These are phyloP conservation scores for Phocoena phocoena DNA, from an alignment of 2,113 vertebrate genomes.

Conservation along the genomic window DNA sequence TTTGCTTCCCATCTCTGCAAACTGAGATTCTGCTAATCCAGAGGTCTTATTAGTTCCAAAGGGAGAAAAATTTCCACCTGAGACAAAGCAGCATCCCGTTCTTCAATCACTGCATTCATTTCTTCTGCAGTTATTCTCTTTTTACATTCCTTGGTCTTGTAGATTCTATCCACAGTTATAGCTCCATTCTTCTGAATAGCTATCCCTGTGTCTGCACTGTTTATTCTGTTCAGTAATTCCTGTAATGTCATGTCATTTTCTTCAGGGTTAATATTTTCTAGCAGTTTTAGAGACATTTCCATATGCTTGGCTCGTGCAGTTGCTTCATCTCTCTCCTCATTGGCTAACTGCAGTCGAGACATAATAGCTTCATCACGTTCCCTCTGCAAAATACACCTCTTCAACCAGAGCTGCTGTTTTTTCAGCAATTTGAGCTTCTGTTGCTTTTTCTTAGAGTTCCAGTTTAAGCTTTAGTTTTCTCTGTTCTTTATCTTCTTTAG, in stretches of 20 bases:
- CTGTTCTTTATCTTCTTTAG: conserved; percentile 91
- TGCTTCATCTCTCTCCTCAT: conserved; percentile 91
- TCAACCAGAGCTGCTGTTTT: conserved; percentile 92
- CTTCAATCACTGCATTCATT: conserved; percentile 95
- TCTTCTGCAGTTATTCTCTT: conserved; percentile 94
- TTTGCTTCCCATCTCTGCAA: neutral
- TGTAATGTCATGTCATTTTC: conserved; percentile 96
- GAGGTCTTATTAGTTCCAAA: neutral
- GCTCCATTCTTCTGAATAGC: conserved; percentile 91
- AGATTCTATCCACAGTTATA: conserved; percentile 91
- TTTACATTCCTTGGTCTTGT: conserved; percentile 88
- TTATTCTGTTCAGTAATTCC: conserved; percentile 92
- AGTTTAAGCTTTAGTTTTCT: conserved; percentile 88
- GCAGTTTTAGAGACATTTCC: conserved; percentile 86
- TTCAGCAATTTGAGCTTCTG: conserved; percentile 89
- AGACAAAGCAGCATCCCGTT: conserved; percentile 90
- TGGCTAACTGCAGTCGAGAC: conserved; percentile 89
- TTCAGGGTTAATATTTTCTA: conserved; percentile 96
- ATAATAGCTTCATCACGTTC: conserved; percentile 90
- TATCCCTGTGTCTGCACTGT: conserved; percentile 89
- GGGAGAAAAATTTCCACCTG: conserved; percentile 18
- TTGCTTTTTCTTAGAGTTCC: conserved; percentile 87
- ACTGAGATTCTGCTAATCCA: neutral
- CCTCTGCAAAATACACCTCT: conserved; percentile 90
- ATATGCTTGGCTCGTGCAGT: conserved; percentile 84